Evolutionary conservation across 2,113 vertebrate genomes (phyloP), one percentile per base, ranked within the genome.

Genomic region (Etheostoma cragini): DNA sequence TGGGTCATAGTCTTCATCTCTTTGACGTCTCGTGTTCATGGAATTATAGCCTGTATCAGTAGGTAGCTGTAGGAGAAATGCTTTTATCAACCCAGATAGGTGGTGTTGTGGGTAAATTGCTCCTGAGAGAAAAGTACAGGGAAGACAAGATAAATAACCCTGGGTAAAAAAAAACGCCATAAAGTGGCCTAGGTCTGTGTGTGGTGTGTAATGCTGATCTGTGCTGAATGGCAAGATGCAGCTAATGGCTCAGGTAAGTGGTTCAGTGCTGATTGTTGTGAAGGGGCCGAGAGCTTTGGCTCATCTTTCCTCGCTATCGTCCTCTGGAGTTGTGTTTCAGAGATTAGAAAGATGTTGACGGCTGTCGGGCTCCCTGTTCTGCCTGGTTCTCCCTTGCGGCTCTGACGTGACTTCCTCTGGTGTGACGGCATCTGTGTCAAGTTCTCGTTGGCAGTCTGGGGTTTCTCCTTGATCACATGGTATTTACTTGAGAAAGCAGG

Each of bases 241-340:
- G 84, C 90, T 94, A 93, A 93, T 94, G 93, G 94, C 66, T 77
- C 76, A 90, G 89, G 89, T 94, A 94, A 95, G 93, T 94, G 93
- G 79, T 89, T 90, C 86, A 74, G 80, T 88, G 92, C 91, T 93
- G 91, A 94, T 90, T 91, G 88, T 84, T 88, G 87, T 73, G 69
- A 85, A 81, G 84, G 64, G 81, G 54, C 63, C 8, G 21, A 61
- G 72, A 45, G 53, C 76, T 86, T 67, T 83, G 76, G 73, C 88
- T 83, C 68, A 76, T 73, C 66, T 30, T 42, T 58, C 33, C 24
- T 57, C 24, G 10, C 67, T 53, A 52, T 75, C 76, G 49, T 75
- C 74, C 49, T 74, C 38, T 42, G 60, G 63, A 62, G 46, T 87
- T 83, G 74, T 72, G 72, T 91, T 89, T 80, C 83, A 88, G 65